Conservation (phyloP, 2,888 invertebrate genomes). For the Cheilosia soror region DNA sequence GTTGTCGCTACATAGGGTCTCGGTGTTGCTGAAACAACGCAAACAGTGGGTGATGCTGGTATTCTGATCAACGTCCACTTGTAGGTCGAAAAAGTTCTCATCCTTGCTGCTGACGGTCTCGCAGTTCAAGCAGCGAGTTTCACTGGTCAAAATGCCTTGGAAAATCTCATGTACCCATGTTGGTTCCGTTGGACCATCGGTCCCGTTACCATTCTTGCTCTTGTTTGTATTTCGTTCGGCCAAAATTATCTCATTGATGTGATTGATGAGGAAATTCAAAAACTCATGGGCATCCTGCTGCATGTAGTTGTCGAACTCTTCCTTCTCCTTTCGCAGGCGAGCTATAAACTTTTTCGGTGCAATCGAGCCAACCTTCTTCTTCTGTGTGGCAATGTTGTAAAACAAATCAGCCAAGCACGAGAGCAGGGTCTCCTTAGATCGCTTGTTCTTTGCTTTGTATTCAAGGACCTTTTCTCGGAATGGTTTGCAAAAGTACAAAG, state of each 20-base stretch:
- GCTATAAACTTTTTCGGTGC: conserved; percentile 99
- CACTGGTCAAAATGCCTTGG: conserved; percentile 99
- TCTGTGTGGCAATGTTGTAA: conserved; percentile 99
- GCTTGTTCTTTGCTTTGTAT: conserved; percentile 97
- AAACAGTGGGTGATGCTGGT: conserved; percentile 99
- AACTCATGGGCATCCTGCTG: conserved; percentile 99
- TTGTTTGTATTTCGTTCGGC: conserved; percentile 86
- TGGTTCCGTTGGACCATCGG: conserved; percentile 88
- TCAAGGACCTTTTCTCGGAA: conserved; percentile 99
- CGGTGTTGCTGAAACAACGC: conserved; percentile 98
- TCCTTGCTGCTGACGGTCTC: conserved; percentile 99
- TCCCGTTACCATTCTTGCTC: conserved; percentile 71
- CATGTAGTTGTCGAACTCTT: conserved; percentile 99
- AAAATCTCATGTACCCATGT: conserved; percentile 99
- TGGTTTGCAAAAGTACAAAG: conserved; percentile 99
- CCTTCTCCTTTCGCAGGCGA: conserved; percentile 98
- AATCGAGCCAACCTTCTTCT: conserved; percentile 99
- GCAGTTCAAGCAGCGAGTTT: conserved; percentile 99
- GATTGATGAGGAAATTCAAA: conserved; percentile 99
- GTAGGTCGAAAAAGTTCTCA: conserved; percentile 99
- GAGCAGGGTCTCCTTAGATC: conserved; percentile 98
- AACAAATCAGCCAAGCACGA: conserved; percentile 99
- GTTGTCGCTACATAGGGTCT: conserved; percentile 99
- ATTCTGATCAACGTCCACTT: conserved; percentile 99
- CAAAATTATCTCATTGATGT: conserved; percentile 98